A percentile compares a stretch with the other conserved stretches of the same genome.
Conservation (phyloP, 1,140 invertebrate genomes). For the Diorhabda sublineata region DNA sequence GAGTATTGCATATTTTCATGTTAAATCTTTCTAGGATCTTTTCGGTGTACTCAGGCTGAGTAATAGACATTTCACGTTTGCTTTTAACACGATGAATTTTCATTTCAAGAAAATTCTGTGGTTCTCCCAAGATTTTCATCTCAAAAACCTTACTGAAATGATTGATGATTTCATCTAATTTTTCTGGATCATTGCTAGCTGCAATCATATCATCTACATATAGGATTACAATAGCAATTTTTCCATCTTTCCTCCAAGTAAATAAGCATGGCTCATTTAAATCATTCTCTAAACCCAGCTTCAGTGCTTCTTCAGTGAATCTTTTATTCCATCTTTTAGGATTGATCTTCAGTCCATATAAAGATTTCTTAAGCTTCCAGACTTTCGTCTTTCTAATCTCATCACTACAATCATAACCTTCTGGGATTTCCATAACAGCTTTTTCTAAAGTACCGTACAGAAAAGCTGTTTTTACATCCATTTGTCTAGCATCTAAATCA, state of each 20-base stretch:
- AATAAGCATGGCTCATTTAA: slow-evolving; percentile 5
- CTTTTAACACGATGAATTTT: not conserved
- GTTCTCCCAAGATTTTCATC: no score
- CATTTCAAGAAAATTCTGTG: not conserved
- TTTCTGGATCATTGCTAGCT: no score
- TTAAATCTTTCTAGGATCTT: slow-evolving; percentile 21
- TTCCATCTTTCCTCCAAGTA: not conserved
- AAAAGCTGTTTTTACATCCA: slow-evolving; percentile 36
- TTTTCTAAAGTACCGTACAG: slow-evolving; percentile 35
- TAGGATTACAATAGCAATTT: no score
- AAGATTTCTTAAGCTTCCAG: slow-evolving; percentile 35
- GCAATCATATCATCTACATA: no score
- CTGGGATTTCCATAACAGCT: slow-evolving; percentile 39
- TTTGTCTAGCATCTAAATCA: slow-evolving; percentile 18
- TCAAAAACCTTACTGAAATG: no score
- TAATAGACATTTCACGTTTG: slow-evolving; percentile 3
- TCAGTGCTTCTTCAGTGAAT: slow-evolving; percentile 31
- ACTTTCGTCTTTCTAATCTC: slow-evolving; percentile 21
- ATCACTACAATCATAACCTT: slow-evolving; percentile 27
- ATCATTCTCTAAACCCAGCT: slow-evolving; percentile 17
- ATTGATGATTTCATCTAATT: no score
- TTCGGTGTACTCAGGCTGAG: slow-evolving; percentile 6
- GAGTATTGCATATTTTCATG: slow-evolving; percentile 9
- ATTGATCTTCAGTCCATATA: slow-evolving; percentile 39
- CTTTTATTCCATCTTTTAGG: slow-evolving; percentile 41